Evolutionary conservation across 2,888 invertebrate species (phyloP).

Genomic region (Drosophila mayaguana): DNA sequence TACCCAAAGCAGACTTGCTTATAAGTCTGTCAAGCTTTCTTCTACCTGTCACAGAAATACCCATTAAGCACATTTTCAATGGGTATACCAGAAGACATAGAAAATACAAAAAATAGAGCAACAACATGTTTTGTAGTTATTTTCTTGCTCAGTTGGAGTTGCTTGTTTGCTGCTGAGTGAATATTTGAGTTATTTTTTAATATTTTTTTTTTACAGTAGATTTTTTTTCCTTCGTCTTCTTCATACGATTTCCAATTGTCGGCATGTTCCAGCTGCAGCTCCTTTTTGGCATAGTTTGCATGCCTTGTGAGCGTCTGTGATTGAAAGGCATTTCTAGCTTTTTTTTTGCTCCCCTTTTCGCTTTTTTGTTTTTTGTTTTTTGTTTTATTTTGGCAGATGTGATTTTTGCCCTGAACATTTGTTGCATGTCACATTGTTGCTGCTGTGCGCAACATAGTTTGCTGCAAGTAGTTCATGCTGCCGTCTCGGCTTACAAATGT

Average conservation of each 20-base stretch:
- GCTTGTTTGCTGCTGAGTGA: constrained; percentile 49
- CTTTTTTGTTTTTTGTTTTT: background rate
- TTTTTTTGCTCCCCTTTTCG: background rate
- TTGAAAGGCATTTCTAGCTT: constrained; percentile 63
- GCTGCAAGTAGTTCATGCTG: constrained; percentile 42
- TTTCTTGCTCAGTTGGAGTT: constrained; percentile 33
- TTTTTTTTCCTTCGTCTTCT: constrained; percentile 1
- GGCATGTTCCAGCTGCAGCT: constrained; percentile 41
- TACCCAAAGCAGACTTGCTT: background rate
- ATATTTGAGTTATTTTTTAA: constrained; percentile 54
- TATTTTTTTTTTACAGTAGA: constrained; percentile 23
- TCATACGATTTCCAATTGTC: constrained; percentile 44
- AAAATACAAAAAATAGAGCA: background rate
- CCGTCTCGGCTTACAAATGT: constrained; percentile 65
- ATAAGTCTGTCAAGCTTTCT: too few species aligned
- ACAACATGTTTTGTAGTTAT: constrained; percentile 10
- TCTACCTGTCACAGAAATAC: background rate
- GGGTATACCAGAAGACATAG: constrained; percentile 6
- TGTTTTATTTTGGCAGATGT: constrained; percentile 24
- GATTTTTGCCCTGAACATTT: constrained; percentile 58
- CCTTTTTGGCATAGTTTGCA: constrained; percentile 48
- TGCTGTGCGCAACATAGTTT: constrained; percentile 65
- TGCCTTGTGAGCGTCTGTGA: constrained; percentile 53
- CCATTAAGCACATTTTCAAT: background rate
- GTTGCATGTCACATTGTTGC: constrained; percentile 79